Base-by-base conservation (phyloP, 2,797 vertebrate species). In the Gymnoscopelus braueri region DNA sequence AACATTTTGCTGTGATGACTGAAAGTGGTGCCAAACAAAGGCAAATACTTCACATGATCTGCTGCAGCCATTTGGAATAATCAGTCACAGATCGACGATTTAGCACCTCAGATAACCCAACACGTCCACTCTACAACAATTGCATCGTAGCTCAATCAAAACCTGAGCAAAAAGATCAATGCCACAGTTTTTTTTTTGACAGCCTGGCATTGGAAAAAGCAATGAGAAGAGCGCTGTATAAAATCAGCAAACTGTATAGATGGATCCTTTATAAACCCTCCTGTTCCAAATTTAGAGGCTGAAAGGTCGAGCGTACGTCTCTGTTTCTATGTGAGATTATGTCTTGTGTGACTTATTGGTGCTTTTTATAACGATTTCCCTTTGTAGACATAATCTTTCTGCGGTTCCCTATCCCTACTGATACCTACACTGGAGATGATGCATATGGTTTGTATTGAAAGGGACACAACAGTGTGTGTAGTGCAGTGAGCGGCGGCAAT, bases 391-490 rank as follows among this genome's bases (percentile, higher is more conserved):
- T 29, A 29, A 29, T 56, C 54, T 56, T 56, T 47, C 10, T 47
- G 39, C 15, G 2, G 39, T 44, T 15, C 32, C 15, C 11, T 19
- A 4, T 47, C 39, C 35, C 15, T 49, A 29, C 65, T 61, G 57
- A 61, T 60, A 19, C 23, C 32, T 13, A 32, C 48, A 49, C 39
- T 55, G 48, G 59, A 75, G 50, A 63, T 51, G 50, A 39, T 63
- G 5, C 26, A 59, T 67, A 57, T 69, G 48, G 47, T 23, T 29
- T 55, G 19, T 59, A 13, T 26, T 50, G 44, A 56, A 68, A 10
- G 2, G 2, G 39, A 65, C 49, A 60, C 55, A 0, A 54, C 59
- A 71, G 63, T 2, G 39, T 2, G 39, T 78, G 35, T 11, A 49
- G 47, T 50, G 44, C n/a, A 15, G 19, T 24, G 15, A 62, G 19